A percentile compares a stretch with the other conserved stretches of the same genome.
Evolutionary conservation across 1,140 invertebrate species (phyloP).

Genomic region (Sycophila sp.): DNA sequence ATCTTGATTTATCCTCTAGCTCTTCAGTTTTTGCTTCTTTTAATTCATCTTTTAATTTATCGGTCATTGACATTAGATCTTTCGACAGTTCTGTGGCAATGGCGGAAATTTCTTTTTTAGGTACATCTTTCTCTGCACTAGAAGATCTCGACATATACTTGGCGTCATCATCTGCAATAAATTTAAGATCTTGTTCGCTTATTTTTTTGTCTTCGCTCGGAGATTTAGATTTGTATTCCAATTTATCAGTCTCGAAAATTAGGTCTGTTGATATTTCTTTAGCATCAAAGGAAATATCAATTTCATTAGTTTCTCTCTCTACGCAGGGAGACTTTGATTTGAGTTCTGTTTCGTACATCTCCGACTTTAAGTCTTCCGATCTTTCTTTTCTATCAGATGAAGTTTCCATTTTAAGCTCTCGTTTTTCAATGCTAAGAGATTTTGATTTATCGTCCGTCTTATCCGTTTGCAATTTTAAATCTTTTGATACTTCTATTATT

Average conservation of each 20-base stretch:
- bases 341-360: too few species aligned
- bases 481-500: background rate
- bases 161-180: too few species aligned
- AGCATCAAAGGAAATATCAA: background rate
- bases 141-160: too few species aligned
- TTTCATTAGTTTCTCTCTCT: background rate
- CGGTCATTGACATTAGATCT: too few species aligned
- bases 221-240: conserved; percentile 21
- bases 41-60: too few species aligned
- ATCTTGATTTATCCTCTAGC: too few species aligned
- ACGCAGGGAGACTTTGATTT: too few species aligned
- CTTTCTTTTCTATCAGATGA: background rate
- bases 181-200: background rate
- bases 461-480: conserved; percentile 9
- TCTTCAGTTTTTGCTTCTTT: too few species aligned
- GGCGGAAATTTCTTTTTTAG: background rate
- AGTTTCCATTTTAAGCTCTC: background rate
- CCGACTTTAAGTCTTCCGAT: background rate
- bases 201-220: conserved; percentile 35
- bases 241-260: background rate
- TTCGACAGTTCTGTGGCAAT: too few species aligned
- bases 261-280: conserved; percentile 3
- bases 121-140: background rate
- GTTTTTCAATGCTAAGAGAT: conserved; percentile 19
- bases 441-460: conserved; percentile 19